Evolutionary conservation across 2,797 vertebrate genomes (phyloP), one percentile per base, ranked within the genome.

Genomic region (Periophthalmus magnuspinnatus): DNA sequence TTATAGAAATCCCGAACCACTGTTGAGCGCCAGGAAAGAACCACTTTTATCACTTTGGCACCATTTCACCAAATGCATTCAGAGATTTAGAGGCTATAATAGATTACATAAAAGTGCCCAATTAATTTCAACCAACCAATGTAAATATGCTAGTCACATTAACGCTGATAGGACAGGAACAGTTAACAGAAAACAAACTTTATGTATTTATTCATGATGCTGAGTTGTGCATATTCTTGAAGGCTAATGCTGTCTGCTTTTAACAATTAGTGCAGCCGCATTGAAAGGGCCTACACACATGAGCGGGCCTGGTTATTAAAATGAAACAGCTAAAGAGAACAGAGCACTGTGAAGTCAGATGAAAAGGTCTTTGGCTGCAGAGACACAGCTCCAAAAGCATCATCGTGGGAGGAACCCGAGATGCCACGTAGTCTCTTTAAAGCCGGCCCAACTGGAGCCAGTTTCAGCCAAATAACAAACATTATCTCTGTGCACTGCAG

Each of bases 371-470:
- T 52, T n/a, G n/a, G 67, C 80, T 65, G 74, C 77, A 76, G 77
- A 77, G 58, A 86, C 75, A 81, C 48, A 57, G 65, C 65, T 16
- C 74, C 64, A 83, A 83, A 69, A 88, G 75, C 75, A 75, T 71
- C 71, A 80, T 85, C 83, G 73, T 21, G 71, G 79, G 75, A 60
- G 61, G 54, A 28, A 67, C 62, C 64, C 79, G 60, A 61, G 74
- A 74, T 70, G 81, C 79, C 74, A 90, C 76, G 86, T 82, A 82
- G 75, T 75, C 71, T 79, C 77, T 88, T 88, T 90, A 62, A 88
- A 87, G 75, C 82, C 71, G 78, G 72, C 83, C 76, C 83, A 89
- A 78, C 61, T 82, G 77, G 82, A 84, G 67, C 68, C 52, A 54
- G 78, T 75, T 77, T 77, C 68, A 67, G 16, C n/a, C 14, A 58